A percentile compares a stretch with the other conserved stretches of the same genome.
Evolutionary conservation across 2,888 invertebrate species (phyloP).

Genomic region (Trypoxylon attenuatum): DNA sequence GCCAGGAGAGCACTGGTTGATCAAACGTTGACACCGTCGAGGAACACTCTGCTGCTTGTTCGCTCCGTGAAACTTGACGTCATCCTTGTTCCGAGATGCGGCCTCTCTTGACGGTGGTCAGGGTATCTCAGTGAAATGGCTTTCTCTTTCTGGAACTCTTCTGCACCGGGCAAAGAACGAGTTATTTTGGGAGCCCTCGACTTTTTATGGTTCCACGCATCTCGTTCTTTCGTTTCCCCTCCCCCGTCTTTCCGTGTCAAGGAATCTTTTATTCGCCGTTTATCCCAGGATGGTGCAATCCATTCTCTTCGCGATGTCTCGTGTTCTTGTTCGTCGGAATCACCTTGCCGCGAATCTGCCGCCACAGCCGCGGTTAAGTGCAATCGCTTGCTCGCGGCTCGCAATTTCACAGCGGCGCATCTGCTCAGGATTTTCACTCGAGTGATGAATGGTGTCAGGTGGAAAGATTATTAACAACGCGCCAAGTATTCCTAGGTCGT

Average conservation of each 20-base stretch:
- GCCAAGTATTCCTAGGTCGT: not conserved
- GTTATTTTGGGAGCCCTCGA: too few species aligned
- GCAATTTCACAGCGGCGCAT: not conserved
- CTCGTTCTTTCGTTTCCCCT: not conserved
- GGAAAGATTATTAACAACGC: not conserved
- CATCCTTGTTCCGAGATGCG: not conserved
- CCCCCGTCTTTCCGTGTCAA: not conserved
- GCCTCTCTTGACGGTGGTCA: conserved; percentile 14
- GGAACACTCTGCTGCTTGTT: not conserved
- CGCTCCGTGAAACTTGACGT: not conserved
- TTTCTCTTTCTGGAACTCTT: too few species aligned
- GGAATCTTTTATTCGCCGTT: not conserved
- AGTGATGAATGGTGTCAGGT: not conserved
- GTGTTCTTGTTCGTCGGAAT: not conserved
- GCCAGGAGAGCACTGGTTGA: conserved; percentile 7
- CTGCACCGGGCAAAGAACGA: too few species aligned
- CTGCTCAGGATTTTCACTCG: not conserved
- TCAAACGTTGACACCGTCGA: conserved; percentile 4
- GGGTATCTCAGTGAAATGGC: not conserved
- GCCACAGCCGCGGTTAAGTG: not conserved
- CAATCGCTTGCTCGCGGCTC: not conserved
- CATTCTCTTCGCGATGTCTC: not conserved
- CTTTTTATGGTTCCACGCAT: too few species aligned
- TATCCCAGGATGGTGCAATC: not conserved
- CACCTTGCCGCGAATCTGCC: not conserved